Conservation (phyloP, 2,888 invertebrate genomes). For the Aphidoletes aphidimyza region DNA sequence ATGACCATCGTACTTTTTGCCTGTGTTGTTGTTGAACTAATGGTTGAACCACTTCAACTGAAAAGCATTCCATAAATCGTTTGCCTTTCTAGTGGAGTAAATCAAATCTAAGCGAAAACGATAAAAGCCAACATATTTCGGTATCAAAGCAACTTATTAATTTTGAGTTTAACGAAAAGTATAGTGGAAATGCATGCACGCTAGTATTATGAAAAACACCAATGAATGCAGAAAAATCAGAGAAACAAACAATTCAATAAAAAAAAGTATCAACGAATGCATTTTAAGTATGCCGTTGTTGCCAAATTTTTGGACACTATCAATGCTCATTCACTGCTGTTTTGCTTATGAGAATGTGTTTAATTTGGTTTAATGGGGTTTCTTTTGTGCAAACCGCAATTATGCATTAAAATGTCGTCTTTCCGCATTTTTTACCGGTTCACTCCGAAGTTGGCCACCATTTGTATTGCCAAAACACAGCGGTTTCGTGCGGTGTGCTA, state of each 20-base stretch:
- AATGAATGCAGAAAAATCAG: neutral
- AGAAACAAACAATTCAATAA: neutral
- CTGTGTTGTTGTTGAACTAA: slow-evolving; percentile 5
- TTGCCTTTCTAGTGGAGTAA: neutral
- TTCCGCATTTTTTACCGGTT: neutral
- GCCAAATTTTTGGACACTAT: neutral
- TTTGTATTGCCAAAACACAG: too few relatives aligned
- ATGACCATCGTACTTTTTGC: neutral
- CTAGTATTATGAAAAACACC: too few relatives aligned
- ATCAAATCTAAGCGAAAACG: neutral
- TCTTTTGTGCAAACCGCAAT: too few relatives aligned
- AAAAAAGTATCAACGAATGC: neutral
- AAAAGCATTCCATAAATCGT: neutral
- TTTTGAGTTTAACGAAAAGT: neutral
- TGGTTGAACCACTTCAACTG: neutral
- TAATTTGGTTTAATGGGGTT: neutral
- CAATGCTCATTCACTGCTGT: too few relatives aligned
- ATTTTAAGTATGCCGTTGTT: too few relatives aligned
- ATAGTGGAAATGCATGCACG: neutral
- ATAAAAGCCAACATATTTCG: neutral
- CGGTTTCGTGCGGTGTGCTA: too few relatives aligned
- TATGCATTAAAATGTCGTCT: too few relatives aligned
- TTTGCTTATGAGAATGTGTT: too few relatives aligned
- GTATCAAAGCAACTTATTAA: neutral
- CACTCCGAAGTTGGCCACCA: too few relatives aligned